phyloP scores from a whole-genome alignment of 64 coral and sea anemone species.

The Pocillopora damicornis region DNA sequence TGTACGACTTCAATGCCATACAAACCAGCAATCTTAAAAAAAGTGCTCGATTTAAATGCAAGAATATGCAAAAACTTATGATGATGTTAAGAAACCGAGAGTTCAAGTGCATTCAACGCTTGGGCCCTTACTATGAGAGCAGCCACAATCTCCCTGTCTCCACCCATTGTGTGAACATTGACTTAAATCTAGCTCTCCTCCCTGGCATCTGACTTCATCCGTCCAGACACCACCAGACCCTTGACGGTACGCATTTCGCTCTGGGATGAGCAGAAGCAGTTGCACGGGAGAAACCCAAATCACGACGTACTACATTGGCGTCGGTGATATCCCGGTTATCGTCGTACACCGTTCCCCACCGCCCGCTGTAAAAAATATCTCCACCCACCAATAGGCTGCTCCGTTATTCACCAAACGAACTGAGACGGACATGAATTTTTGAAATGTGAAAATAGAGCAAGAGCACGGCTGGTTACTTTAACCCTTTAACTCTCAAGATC shows the following conservation, averaged over 20 bases:
- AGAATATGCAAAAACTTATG: no score
- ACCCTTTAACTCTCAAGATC: no score
- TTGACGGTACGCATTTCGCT: background rate
- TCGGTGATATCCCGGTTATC: slow-evolving; percentile 3
- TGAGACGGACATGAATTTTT: background rate
- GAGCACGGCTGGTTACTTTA: no score
- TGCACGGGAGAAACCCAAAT: slow-evolving; percentile 15
- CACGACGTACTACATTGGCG: slow-evolving; percentile 38
- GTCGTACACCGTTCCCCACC: slow-evolving; percentile 20
- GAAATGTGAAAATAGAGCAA: background rate
- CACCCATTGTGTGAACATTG: background rate
- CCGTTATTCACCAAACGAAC: background rate
- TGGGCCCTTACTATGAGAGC: background rate
- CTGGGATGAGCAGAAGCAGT: background rate
- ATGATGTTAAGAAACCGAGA: no score
- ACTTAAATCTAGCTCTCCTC: background rate
- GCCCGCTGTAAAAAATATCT: slow-evolving; percentile 19
- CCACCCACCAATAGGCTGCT: background rate
- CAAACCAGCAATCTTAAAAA: no score
- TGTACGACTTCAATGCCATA: no score
- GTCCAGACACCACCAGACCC: slow-evolving; percentile 11
- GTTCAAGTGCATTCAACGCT: background rate
- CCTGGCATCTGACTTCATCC: slow-evolving; percentile 17
- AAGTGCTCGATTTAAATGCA: no score
- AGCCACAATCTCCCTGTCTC: background rate